Evolutionary conservation across 2,113 vertebrate genomes (phyloP), one percentile per base, ranked within the genome.

Genomic region (Callocephalon fimbriatum): DNA sequence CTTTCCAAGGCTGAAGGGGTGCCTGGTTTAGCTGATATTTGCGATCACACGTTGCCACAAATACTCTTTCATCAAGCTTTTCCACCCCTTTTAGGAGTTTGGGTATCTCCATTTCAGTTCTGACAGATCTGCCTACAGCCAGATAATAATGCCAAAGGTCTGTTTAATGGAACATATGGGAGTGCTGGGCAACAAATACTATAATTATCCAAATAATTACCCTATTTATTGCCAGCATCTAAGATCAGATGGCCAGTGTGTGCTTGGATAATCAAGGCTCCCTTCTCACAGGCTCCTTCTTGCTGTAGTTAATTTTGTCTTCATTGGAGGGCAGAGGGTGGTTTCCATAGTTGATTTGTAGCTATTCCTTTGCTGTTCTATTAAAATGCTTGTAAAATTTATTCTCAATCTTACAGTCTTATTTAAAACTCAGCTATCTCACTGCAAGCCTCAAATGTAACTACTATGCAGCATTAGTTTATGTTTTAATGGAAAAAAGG

Each of bases 141-240:
- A 47, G 4, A 85, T 86, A 22, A 19, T 53, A 93, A 61, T 14
- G 78, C 48, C 62, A 70, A 47, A 88, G 50, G 31, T 88, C 84
- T 93, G n/a, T 86, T 90, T 62, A 90, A 88, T 83, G 50, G 58
- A 83, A 93, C 86, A 77, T 93, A 74, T 77, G 72, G 86, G 50
- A 91, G 37, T 2, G 1, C 58, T 87, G 68, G 68, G 86, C 82
- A 92, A 86, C 53, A n/a, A 77, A 26, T 83, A 35, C 17, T 66
- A 18, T 84, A 92, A 95, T 95, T 95, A 95, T 76, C 79, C 54
- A 80, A 95, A 95, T 88, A 77, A 96, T 92, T 96, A 48, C 75
- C 26, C 67, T 90, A 51, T 47, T 54, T 90, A 53, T 40, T 86
- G 45, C 59, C 48, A 73, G 68, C 37, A 58, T 83, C 63, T 44